phyloP scores from a whole-genome alignment of 2,797 vertebrate genomes.

The Ptychobarbus kaznakovi region DNA sequence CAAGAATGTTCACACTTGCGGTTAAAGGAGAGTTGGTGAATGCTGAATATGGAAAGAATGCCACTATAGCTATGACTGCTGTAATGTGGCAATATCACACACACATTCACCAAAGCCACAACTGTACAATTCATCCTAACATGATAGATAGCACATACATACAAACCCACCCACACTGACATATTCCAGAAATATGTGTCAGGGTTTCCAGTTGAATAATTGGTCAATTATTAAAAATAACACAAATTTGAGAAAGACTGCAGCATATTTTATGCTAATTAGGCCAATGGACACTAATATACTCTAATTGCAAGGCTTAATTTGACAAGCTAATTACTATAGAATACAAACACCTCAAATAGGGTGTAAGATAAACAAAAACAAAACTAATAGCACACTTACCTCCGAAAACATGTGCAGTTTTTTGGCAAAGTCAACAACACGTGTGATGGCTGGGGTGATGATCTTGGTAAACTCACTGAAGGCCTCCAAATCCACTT shows the following conservation, averaged over 20 bases:
- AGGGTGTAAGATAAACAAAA: neutral
- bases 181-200: neutral
- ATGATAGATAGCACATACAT: conserved; percentile 15
- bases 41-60: conserved; percentile 50
- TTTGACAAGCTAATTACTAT: conserved; percentile 2
- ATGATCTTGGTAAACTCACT: conserved; percentile 99
- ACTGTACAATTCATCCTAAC: conserved; percentile 27
- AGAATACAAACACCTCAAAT: neutral
- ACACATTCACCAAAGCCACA: conserved; percentile 40
- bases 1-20: conserved; percentile 45
- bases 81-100: conserved; percentile 19
- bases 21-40: conserved; percentile 28
- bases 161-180: conserved; percentile 1
- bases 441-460: conserved; percentile 97
- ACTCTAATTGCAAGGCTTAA: neutral
- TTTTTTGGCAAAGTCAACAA: conserved; percentile 99
- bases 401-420: conserved; percentile 99
- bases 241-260: neutral
- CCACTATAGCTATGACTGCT: conserved; percentile 22
- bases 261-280: conserved; percentile 27
- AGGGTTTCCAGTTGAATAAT: neutral
- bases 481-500: conserved; percentile 97
- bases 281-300: neutral
- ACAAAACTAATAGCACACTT: conserved; percentile 39
- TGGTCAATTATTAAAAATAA: conserved; percentile 20